Conservation (phyloP, 2,888 invertebrate species). For the Melinaea marsaeus region DNA sequence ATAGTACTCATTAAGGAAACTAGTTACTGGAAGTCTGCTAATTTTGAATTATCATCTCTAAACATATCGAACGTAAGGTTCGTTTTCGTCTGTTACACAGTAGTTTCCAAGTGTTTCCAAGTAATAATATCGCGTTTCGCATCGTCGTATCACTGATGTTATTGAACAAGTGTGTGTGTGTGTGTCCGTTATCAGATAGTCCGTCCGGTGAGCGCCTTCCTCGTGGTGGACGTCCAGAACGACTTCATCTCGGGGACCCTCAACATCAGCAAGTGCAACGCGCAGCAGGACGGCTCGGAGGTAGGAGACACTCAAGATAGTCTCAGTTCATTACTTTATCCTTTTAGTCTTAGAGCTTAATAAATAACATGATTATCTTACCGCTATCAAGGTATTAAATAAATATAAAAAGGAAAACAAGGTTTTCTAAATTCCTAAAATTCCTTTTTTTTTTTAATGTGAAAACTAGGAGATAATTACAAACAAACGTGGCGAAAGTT, state of each 20-base stretch:
- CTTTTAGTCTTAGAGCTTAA: background rate
- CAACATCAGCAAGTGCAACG: slow-evolving; percentile 94
- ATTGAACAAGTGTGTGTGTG: background rate
- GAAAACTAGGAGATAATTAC: too few relatives aligned
- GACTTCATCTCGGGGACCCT: slow-evolving; percentile 97
- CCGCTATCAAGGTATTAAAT: too few relatives aligned
- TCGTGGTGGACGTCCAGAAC: slow-evolving; percentile 98
- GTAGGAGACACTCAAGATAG: slow-evolving; percentile 55
- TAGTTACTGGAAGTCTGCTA: too few relatives aligned
- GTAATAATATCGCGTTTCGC: background rate
- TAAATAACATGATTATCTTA: background rate
- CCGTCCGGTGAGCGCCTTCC: slow-evolving; percentile 90
- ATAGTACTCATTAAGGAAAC: too few relatives aligned
- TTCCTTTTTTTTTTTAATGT: too few relatives aligned
- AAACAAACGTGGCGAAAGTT: too few relatives aligned
- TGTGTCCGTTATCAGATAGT: slow-evolving; percentile 79
- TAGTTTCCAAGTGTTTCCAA: background rate
- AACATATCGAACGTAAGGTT: too few relatives aligned
- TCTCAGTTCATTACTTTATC: background rate
- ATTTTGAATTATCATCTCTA: too few relatives aligned
- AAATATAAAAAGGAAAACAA: too few relatives aligned
- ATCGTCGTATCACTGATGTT: background rate
- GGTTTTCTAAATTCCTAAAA: too few relatives aligned
- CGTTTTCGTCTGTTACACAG: too few relatives aligned
- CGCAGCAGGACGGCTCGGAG: slow-evolving; percentile 93